Conservation (phyloP, 2,797 vertebrate species). For the Scyliorhinus canicula region DNA sequence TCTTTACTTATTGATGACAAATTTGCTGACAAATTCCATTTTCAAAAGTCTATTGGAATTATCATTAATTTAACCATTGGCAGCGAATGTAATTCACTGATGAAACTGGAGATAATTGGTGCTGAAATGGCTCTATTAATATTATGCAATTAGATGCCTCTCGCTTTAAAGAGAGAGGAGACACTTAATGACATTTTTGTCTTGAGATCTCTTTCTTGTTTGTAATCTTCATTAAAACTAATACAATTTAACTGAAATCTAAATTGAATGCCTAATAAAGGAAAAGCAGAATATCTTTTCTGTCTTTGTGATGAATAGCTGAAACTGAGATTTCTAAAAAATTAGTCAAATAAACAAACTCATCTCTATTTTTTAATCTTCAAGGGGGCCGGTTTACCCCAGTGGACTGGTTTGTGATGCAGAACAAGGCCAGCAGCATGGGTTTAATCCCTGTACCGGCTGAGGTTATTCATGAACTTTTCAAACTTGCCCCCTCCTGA, state of each 20-base stretch:
- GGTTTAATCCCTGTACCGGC: too few species aligned
- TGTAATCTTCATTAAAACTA: constrained; percentile 17
- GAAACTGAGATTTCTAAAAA: neutral
- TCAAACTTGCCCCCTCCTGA: too few species aligned
- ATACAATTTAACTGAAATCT: constrained; percentile 1
- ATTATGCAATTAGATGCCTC: neutral
- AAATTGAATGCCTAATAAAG: neutral
- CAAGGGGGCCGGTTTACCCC: too few species aligned
- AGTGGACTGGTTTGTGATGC: too few species aligned
- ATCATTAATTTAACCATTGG: neutral
- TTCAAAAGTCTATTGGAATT: neutral
- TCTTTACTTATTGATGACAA: neutral
- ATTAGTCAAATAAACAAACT: neutral
- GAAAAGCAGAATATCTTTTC: neutral
- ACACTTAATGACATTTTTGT: neutral
- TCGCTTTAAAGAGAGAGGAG: neutral
- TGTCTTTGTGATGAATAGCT: neutral
- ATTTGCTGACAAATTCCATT: neutral
- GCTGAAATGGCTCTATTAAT: neutral
- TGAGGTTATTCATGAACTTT: too few species aligned
- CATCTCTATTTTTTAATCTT: neutral
- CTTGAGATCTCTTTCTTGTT: neutral
- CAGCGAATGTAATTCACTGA: neutral
- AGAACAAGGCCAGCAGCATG: too few species aligned
- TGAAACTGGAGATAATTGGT: neutral